Evolutionary conservation across 2,113 vertebrate genomes (phyloP).

Genomic region (Festucalex cinctus): DNA sequence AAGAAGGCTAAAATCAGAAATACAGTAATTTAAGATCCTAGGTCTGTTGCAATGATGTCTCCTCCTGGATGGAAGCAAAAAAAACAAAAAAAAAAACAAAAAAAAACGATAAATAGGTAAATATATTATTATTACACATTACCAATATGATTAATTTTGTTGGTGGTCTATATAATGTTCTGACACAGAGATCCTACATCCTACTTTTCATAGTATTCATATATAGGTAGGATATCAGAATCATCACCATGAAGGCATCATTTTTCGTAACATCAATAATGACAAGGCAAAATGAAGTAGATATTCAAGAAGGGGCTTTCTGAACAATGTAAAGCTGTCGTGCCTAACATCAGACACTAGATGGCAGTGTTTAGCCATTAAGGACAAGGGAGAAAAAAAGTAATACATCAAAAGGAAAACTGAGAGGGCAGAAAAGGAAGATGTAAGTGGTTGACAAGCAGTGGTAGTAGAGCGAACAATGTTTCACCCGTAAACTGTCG

Average conservation of each 20-base stretch:
- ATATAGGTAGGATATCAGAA: constrained; percentile 35
- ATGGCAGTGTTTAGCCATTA: constrained; percentile 58
- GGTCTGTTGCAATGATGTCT: too few relatives aligned
- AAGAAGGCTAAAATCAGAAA: too few relatives aligned
- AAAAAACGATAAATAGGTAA: too few relatives aligned
- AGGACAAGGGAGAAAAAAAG: background rate
- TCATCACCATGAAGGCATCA: constrained; percentile 56
- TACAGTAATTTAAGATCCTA: too few relatives aligned
- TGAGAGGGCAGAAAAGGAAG: constrained; percentile 7
- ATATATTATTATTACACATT: too few relatives aligned
- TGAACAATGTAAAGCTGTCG: constrained; percentile 42
- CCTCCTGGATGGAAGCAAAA: too few relatives aligned
- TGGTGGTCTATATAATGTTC: too few relatives aligned
- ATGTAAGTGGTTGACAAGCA: background rate
- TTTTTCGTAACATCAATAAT: constrained; percentile 51
- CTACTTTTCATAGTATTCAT: constrained; percentile 25
- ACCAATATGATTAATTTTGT: too few relatives aligned
- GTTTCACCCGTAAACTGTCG: constrained; percentile 10
- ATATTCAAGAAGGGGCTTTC: constrained; percentile 61
- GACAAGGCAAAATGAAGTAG: constrained; percentile 43
- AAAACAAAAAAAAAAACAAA: too few relatives aligned
- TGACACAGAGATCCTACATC: background rate
- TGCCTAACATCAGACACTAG: constrained; percentile 7
- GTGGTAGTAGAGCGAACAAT: background rate
- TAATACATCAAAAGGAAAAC: constrained; percentile 20